Conservation (phyloP, 2,797 vertebrate species). For the Crocidura indochinensis region DNA sequence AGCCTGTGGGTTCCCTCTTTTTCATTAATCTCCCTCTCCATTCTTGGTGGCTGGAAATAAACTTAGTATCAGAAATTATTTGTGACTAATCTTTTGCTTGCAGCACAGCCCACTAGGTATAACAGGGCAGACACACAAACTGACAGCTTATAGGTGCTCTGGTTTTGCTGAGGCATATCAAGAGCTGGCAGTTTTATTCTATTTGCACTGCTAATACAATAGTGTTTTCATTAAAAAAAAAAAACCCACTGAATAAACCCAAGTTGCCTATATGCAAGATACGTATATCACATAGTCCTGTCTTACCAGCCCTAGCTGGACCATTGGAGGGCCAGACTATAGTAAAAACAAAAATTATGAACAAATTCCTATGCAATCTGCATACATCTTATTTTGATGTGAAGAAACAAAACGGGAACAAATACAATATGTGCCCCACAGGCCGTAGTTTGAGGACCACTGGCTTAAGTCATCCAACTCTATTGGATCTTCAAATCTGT, state of each 20-base stretch:
- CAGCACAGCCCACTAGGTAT: neutral
- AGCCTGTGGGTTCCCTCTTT: neutral
- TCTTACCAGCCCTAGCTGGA: neutral
- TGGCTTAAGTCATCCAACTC: too few relatives aligned
- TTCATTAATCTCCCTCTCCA: neutral
- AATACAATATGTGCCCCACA: too few relatives aligned
- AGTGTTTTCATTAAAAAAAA: neutral
- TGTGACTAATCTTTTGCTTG: neutral
- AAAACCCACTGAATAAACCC: too few relatives aligned
- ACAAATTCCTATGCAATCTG: too few relatives aligned
- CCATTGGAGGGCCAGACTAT: too few relatives aligned
- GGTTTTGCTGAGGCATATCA: neutral
- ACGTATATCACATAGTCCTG: too few relatives aligned
- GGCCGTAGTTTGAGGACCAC: too few relatives aligned
- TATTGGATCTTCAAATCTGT: neutral
- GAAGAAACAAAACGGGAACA: too few relatives aligned
- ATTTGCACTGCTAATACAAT: neutral
- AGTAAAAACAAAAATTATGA: too few relatives aligned
- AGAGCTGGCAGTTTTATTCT: conserved; percentile 4
- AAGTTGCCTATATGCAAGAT: too few relatives aligned
- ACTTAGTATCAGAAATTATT: conserved; percentile 19
- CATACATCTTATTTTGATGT: too few relatives aligned
- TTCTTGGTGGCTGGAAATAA: neutral
- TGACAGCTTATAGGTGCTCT: neutral
- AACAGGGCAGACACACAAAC: neutral